Evolutionary conservation across 1,140 invertebrate genomes (phyloP).

Genomic region (Caenorhabditis inopinata): DNA sequence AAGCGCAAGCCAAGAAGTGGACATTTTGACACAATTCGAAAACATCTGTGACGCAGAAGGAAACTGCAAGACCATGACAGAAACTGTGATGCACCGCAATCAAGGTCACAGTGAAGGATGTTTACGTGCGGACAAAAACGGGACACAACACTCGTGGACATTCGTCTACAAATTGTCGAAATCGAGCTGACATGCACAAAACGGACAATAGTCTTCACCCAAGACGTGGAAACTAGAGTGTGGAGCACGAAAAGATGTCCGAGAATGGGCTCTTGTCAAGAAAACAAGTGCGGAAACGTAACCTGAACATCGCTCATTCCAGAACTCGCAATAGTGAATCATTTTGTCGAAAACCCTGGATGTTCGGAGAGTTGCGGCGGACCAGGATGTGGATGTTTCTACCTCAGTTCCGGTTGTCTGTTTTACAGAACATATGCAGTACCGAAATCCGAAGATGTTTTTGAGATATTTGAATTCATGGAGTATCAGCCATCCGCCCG

Average conservation of each 20-base stretch:
- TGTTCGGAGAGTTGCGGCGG: too few species aligned
- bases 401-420: too few species aligned
- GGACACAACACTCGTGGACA: neutral
- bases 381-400: too few species aligned
- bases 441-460: too few species aligned
- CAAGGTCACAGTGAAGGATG: neutral
- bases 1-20: neutral
- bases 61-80: neutral
- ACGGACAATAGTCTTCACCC: neutral
- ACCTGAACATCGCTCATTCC: neutral
- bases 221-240: neutral
- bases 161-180: neutral
- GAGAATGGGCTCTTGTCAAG: neutral
- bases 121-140: neutral
- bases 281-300: neutral
- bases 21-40: neutral
- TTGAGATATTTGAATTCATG: too few species aligned
- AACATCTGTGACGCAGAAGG: neutral
- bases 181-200: neutral
- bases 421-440: too few species aligned
- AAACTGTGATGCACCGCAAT: neutral
- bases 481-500: too few species aligned
- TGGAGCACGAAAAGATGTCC: conserved; percentile 1
- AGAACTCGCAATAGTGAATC: too few species aligned
- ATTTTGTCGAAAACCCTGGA: too few species aligned